Evolutionary conservation across 1,140 invertebrate genomes (phyloP), one percentile per base, ranked within the genome.

Genomic region (Drosophila arawakana): DNA sequence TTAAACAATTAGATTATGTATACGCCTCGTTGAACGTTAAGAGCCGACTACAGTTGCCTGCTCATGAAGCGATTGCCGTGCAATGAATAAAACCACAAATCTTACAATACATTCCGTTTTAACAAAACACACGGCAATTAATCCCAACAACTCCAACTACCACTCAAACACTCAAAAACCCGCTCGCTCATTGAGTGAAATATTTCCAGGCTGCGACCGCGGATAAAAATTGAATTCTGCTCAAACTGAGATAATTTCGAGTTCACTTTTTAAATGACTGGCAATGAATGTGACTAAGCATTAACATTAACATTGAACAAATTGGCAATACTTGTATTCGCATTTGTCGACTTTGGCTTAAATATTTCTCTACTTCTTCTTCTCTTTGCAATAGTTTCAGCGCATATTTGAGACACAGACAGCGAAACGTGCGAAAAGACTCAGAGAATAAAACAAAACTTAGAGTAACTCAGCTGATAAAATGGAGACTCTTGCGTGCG

Each of bases 401-500:
- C 60, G 77, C 66, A 62, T 47, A 52, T 65, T 63, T 55, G 41
- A 41, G 65, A 55, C 62, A 54, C 74, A 85, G 82, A 85, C 81
- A 76, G 43, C 81, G 8, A 77, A 86, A 85, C 81, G 81, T 85
- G 81, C 76, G 82, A 81, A 81, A 57, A 69, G 59, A 65, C 63
- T 67, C 67, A 70, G 43, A 71, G 65, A 55, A 52, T 61, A 55
- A 39, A 59, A 59, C 59, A 68, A 70, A 46, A 25, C 61, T 69
- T 55, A 21, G 47, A 72, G 34, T 21, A 15, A 34, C 58, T 52
- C 8, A 34, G n/a, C 37, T 68, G 81, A 85, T 81, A 73, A 85
- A 57, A 66, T 74, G 68, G 71, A 72, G 77, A 76, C 65, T 52
- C 49, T 83, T 62, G 52, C 69, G 46, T 61, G 67, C 43, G 68